Percentiles rank a stretch among this genome's conserved stretches.
These are phyloP conservation scores for Actinostola sp. DNA, from an alignment of 92 coral and sea anemone genomes.

Conservation along the genomic window DNA sequence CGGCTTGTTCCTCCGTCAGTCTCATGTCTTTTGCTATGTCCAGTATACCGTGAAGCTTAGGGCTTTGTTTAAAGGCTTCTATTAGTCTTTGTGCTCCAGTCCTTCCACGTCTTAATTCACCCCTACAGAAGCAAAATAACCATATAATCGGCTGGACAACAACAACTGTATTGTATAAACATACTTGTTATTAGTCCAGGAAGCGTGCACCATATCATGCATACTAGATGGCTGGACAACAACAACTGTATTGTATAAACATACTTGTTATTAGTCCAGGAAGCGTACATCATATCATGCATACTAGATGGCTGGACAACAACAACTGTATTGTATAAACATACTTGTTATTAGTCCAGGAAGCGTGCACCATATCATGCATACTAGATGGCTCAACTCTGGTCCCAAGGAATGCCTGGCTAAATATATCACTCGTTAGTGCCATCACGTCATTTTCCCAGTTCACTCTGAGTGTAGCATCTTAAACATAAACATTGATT, in stretches of 20 bases:
- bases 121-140: not conserved
- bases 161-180: too few species aligned
- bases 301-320: too few species aligned
- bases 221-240: too few species aligned
- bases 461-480: constrained; percentile 17
- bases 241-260: too few species aligned
- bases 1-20: constrained; percentile 72
- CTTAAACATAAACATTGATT: constrained; percentile 9
- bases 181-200: too few species aligned
- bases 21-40: constrained; percentile 58
- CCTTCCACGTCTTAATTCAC: constrained; percentile 48
- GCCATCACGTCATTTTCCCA: constrained; percentile 69
- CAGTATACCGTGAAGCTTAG: constrained; percentile 41
- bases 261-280: too few species aligned
- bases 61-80: constrained; percentile 41
- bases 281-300: too few species aligned
- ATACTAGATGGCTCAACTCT: constrained; percentile 57
- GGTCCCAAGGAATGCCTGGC: constrained; percentile 69
- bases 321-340: too few species aligned
- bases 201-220: too few species aligned
- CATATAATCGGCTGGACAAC: too few species aligned
- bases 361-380: constrained; percentile 61
- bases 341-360: too few species aligned
- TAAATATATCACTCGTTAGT: constrained; percentile 74
- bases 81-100: constrained; percentile 36